Percentiles rank a stretch among this genome's conserved stretches.
Conservation (phyloP, 2,113 vertebrate species). For the Dicerorhinus sumatrensis region DNA sequence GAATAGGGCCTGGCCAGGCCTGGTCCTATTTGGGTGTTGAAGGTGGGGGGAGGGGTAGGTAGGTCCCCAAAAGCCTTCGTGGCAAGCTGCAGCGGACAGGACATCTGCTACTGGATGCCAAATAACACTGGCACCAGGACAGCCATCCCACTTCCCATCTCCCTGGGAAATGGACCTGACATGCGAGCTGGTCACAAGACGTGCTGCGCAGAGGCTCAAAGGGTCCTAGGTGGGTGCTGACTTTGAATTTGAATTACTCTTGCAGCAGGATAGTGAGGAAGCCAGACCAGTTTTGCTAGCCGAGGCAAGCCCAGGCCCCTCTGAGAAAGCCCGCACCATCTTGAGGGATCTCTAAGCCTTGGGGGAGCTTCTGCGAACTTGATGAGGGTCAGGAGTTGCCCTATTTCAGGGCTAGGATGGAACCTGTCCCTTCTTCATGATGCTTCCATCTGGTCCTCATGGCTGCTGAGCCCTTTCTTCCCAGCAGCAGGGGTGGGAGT, state of each 20-base stretch:
- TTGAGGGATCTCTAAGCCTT: background rate
- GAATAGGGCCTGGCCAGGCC: background rate
- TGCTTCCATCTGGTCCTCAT: background rate
- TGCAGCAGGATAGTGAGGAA: background rate
- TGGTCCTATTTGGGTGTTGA: background rate
- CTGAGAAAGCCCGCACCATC: background rate
- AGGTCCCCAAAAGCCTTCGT: background rate
- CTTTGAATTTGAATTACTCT: constrained; percentile 39
- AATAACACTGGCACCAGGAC: background rate
- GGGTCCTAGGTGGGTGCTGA: background rate
- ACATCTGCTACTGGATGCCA: background rate
- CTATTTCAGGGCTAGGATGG: background rate
- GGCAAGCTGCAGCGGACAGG: background rate
- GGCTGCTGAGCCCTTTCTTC: background rate
- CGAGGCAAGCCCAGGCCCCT: background rate
- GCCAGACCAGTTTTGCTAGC: background rate
- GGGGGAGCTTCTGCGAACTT: background rate
- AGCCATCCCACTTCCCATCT: background rate
- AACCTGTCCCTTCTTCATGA: background rate
- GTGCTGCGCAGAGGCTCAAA: background rate
- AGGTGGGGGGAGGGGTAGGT: background rate
- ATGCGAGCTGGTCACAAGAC: background rate
- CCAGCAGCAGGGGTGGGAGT: background rate
- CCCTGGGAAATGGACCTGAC: background rate
- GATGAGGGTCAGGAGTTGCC: background rate